These are phyloP conservation scores for Zaprionus inermis DNA, from an alignment of 1,140 invertebrate species.

Conservation along the genomic window DNA sequence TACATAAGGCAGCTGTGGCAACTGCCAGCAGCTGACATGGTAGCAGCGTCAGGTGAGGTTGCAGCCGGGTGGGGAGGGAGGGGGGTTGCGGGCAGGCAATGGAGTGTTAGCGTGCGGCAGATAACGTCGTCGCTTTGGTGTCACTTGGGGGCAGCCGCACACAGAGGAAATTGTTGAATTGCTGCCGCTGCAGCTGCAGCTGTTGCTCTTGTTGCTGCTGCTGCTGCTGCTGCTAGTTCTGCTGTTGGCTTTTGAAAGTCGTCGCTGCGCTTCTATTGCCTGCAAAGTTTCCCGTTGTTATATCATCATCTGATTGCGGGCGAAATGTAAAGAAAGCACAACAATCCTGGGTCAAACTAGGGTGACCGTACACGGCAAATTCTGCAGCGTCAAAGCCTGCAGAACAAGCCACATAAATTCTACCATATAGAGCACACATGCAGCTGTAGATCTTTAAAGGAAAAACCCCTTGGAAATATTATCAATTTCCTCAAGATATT, in stretches of 20 bases:
- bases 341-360: background rate
- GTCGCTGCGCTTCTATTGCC: too few species aligned
- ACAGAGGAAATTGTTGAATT: slow-evolving; percentile 27
- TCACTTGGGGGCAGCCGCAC: slow-evolving; percentile 25
- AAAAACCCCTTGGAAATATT: too few species aligned
- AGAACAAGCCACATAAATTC: too few species aligned
- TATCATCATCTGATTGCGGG: slow-evolving; percentile 20
- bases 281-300: too few species aligned
- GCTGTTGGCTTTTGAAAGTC: too few species aligned
- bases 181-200: background rate
- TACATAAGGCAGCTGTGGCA: slow-evolving; percentile 27
- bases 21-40: slow-evolving; percentile 5
- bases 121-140: slow-evolving; percentile 9
- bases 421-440: too few species aligned
- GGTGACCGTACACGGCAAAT: too few species aligned
- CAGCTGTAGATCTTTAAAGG: too few species aligned
- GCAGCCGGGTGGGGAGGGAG: background rate
- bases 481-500: background rate
- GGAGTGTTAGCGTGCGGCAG: slow-evolving; percentile 1
- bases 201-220: slow-evolving; percentile 11
- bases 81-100: background rate
- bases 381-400: too few species aligned
- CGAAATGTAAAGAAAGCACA: slow-evolving; percentile 14
- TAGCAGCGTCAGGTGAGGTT: background rate
- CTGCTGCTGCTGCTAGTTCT: slow-evolving; percentile 14